Evolutionary conservation across 2,888 invertebrate genomes (phyloP).

Genomic region (Chrysolina haemoptera): DNA sequence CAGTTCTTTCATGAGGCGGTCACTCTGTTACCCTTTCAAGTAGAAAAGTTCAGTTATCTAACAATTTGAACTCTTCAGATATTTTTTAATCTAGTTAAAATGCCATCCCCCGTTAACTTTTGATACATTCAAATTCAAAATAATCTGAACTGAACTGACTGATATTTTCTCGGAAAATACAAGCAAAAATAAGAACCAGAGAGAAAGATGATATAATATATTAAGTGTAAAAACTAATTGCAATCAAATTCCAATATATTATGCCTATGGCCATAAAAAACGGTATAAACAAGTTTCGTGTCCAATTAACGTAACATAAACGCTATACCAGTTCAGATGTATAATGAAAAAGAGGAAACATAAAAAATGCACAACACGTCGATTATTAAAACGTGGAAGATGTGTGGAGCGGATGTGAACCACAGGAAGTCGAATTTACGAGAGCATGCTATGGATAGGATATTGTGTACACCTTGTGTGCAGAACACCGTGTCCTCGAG

Average conservation of each 20-base stretch:
- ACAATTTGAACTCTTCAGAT: too few species aligned
- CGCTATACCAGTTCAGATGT: conserved; percentile 6
- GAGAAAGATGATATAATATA: too few species aligned
- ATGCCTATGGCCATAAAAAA: not conserved
- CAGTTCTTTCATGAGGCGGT: too few species aligned
- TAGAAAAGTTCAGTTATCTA: too few species aligned
- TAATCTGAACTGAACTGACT: too few species aligned
- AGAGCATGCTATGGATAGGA: conserved; percentile 31
- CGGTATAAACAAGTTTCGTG: conserved; percentile 2
- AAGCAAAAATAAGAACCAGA: not conserved
- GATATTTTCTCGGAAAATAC: not conserved
- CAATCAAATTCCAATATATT: not conserved
- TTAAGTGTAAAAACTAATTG: not conserved
- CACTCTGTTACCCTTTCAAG: too few species aligned
- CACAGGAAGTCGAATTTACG: conserved; percentile 43
- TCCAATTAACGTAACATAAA: conserved; percentile 9
- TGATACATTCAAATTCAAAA: too few species aligned
- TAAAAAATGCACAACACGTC: conserved; percentile 39
- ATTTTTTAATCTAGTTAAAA: too few species aligned
- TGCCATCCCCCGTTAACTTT: too few species aligned
- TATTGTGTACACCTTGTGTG: conserved; percentile 39
- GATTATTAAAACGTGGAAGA: conserved; percentile 25
- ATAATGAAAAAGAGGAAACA: conserved; percentile 41
- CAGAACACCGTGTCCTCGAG: conserved; percentile 31
- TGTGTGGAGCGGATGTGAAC: conserved; percentile 37